A percentile compares a stretch with the other conserved stretches of the same genome.
Conservation (phyloP, 2,113 vertebrate genomes). For the Hippocampus guttulatus region DNA sequence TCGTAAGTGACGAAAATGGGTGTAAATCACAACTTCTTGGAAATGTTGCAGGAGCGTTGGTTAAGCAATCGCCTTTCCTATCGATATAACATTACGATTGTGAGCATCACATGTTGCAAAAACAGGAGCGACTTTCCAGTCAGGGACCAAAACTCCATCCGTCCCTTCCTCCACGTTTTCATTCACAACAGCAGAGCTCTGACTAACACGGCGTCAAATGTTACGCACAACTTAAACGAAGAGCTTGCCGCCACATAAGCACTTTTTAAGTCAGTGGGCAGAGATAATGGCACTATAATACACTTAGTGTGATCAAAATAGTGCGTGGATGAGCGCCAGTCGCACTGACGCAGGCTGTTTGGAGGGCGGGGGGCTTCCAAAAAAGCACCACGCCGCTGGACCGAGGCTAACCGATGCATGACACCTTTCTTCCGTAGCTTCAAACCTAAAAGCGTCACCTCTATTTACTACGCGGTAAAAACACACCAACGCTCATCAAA, state of each 20-base stretch:
- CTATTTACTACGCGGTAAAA: neutral
- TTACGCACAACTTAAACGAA: neutral
- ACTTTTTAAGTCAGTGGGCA: neutral
- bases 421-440: conserved; percentile 8
- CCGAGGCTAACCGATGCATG: neutral
- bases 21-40: neutral
- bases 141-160: conserved; percentile 22
- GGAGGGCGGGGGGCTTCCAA: neutral
- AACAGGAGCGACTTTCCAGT: conserved; percentile 23
- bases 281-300: neutral
- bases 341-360: conserved; percentile 19
- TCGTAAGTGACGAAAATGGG: no score
- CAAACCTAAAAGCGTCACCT: neutral
- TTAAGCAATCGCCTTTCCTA: neutral
- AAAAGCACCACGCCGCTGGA: conserved; percentile 35
- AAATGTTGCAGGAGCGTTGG: neutral
- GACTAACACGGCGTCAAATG: conserved; percentile 28
- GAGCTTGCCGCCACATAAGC: neutral
- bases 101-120: neutral
- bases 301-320: neutral
- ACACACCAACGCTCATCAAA: neutral
- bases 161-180: conserved; percentile 22
- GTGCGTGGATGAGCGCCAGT: conserved; percentile 6
- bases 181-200: conserved; percentile 55
- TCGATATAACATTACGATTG: no score